Evolutionary conservation across 2,797 vertebrate genomes (phyloP), one percentile per base, ranked within the genome.

Genomic region (Helicolenus hilgendorfi): DNA sequence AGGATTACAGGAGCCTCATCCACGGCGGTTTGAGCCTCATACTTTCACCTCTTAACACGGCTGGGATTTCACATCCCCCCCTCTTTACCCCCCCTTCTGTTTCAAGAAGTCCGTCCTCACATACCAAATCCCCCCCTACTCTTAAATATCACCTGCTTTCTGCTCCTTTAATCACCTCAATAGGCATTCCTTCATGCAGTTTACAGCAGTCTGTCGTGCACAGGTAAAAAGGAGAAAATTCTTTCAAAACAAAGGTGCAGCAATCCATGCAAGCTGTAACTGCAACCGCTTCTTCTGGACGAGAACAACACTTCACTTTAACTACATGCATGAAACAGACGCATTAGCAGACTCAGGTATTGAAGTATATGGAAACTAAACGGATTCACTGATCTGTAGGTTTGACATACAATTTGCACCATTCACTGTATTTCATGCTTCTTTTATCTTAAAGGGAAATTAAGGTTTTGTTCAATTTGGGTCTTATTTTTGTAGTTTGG

Each of bases 141-240:
- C 94, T 92, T 94, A 96, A 95, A 96, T 92, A 96, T 96, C 94
- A 95, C 95, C 95, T 95, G 93, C 91, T 93, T 81, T 94, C 91
- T 87, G 86, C 91, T 95, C 96, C 96, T 96, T 94, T 96, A 96
- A 95, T 95, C 93, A 94, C 92, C 76, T 89, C 87, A 87, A 64
- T 71, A 82, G 82, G 77, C 94, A 96, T 96, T 97, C 96, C 95
- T 97, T 96, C 92, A 91, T 96, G 96, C 96, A 95, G 86, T 95
- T 95, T 94, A 94, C 93, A 92, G 94, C 91, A 90, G 89, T 86
- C 89, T 89, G 78, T 89, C 73, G 69, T 91, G 91, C 92, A 89
- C 89, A 92, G 92, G 94, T 95, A 93, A 92, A 91, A 88, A 73
- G 86, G 24, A 69, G 89, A 85, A 90, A 88, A 83, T 83, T 90